These are phyloP conservation scores for Choristoneura rosaceana DNA, from an alignment of 2,888 invertebrate species.

Conservation along the genomic window DNA sequence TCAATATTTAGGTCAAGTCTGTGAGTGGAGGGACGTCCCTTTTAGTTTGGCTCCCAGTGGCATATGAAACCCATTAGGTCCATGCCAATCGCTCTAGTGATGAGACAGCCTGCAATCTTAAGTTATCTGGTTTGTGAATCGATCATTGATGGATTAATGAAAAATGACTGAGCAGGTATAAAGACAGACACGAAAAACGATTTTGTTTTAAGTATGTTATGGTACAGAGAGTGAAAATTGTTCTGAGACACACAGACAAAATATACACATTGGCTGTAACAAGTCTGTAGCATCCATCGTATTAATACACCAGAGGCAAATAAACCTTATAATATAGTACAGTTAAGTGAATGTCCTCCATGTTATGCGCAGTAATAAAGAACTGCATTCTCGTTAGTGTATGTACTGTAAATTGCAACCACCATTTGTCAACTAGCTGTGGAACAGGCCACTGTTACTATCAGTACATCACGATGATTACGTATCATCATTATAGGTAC, in stretches of 20 bases:
- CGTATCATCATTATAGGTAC: conserved; percentile 31
- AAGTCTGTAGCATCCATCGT: too few relatives aligned
- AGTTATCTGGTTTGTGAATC: too few relatives aligned
- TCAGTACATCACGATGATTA: neutral
- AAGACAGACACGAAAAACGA: too few relatives aligned
- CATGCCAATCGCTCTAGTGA: neutral
- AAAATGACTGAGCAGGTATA: too few relatives aligned
- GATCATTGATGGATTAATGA: too few relatives aligned
- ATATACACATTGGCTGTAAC: too few relatives aligned
- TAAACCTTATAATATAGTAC: too few relatives aligned
- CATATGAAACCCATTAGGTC: conserved; percentile 1
- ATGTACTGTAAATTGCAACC: conserved; percentile 15
- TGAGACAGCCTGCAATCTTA: neutral
- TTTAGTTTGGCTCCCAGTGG: neutral
- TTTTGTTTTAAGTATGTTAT: too few relatives aligned
- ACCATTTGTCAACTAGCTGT: conserved; percentile 16
- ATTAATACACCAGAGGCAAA: too few relatives aligned
- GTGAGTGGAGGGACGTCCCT: conserved; percentile 8
- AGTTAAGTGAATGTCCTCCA: neutral
- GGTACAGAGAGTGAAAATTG: too few relatives aligned
- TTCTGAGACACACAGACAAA: too few relatives aligned
- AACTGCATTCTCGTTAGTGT: conserved; percentile 7
- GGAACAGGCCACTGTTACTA: conserved; percentile 8
- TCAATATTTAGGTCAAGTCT: conserved; percentile 23
- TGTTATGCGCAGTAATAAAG: neutral